Evolutionary conservation across 2,888 invertebrate species (phyloP).

Genomic region (Archips crataeganus): DNA sequence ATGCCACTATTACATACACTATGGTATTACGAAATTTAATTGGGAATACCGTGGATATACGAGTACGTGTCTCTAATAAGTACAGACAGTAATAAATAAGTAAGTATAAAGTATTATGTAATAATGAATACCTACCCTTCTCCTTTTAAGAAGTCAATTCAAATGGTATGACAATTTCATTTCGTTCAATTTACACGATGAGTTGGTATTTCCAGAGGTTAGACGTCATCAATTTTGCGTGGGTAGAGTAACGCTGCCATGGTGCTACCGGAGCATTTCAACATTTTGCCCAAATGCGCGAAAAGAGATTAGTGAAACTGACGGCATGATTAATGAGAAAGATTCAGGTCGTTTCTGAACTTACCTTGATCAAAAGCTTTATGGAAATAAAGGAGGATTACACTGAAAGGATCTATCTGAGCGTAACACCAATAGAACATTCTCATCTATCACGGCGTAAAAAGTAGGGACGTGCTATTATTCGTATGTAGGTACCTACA

Average conservation of each 20-base stretch:
- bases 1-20: too few species aligned
- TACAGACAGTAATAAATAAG: too few species aligned
- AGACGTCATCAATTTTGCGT: constrained; percentile 26
- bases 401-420: not conserved
- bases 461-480: too few species aligned
- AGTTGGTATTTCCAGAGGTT: constrained; percentile 18
- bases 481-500: too few species aligned
- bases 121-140: not conserved
- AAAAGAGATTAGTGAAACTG: constrained; percentile 27
- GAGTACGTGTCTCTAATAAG: too few species aligned
- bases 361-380: constrained; percentile 8
- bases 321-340: constrained; percentile 30
- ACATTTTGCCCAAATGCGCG: constrained; percentile 20
- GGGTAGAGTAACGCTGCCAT: not conserved
- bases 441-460: not conserved
- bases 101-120: too few species aligned
- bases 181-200: constrained; percentile 18
- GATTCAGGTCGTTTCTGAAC: constrained; percentile 13
- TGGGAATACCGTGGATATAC: too few species aligned
- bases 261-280: constrained; percentile 23
- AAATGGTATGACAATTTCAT: not conserved
- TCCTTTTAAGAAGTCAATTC: not conserved
- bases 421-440: not conserved
- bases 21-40: too few species aligned
- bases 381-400: not conserved